Conservation (phyloP, 2,113 vertebrate genomes). For the Atractosteus spatula region DNA sequence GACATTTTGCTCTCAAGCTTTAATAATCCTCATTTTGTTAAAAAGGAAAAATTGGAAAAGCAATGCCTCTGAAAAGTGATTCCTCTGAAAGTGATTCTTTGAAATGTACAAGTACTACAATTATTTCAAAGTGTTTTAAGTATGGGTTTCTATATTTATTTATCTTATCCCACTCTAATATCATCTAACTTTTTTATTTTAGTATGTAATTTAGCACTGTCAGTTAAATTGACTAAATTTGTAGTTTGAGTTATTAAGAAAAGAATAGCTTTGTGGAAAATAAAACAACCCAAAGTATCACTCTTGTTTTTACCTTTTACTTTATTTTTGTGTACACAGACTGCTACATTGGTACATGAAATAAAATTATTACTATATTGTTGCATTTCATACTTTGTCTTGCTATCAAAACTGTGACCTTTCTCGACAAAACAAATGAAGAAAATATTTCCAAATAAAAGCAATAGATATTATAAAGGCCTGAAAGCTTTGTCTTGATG, state of each 20-base stretch:
- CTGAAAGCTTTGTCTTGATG: slow-evolving; percentile 7
- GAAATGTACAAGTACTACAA: too few species aligned
- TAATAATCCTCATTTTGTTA: too few species aligned
- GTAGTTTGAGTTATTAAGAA: background rate
- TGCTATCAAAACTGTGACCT: background rate
- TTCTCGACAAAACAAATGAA: background rate
- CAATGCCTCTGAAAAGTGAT: too few species aligned
- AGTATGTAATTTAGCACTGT: too few species aligned
- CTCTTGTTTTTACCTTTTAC: background rate
- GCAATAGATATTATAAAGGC: slow-evolving; percentile 12
- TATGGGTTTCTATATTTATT: too few species aligned
- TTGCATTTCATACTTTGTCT: background rate
- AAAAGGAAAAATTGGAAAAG: too few species aligned
- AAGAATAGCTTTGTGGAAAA: slow-evolving; percentile 8
- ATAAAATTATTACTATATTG: background rate
- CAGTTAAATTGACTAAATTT: too few species aligned
- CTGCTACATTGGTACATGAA: background rate
- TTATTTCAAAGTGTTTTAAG: too few species aligned
- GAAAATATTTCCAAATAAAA: slow-evolving; percentile 8
- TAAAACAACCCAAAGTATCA: background rate
- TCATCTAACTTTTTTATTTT: too few species aligned
- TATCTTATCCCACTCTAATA: too few species aligned
- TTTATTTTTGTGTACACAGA: slow-evolving; percentile 3
- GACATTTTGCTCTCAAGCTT: too few species aligned
- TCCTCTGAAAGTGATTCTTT: too few species aligned